phyloP scores from a whole-genome alignment of 1,140 invertebrate genomes.

The Argopecten irradians region DNA sequence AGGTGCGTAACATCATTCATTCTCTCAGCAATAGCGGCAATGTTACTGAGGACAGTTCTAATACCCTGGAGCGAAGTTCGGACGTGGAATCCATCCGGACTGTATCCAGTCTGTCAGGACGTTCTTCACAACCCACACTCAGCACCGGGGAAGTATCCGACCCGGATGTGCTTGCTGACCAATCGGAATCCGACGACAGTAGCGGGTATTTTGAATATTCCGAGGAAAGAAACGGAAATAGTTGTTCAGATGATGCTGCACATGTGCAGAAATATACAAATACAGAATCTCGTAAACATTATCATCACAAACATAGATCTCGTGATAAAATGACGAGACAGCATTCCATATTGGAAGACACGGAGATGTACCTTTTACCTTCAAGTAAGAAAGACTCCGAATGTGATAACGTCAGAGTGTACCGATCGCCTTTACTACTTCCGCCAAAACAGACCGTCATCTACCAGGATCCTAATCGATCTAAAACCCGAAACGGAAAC shows the following conservation, averaged over 20 bases:
- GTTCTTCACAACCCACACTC: conserved; percentile 49
- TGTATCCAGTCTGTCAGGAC: conserved; percentile 57
- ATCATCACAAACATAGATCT: neutral
- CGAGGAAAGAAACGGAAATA: conserved; percentile 41
- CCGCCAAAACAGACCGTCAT: conserved; percentile 49
- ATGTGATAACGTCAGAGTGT: conserved; percentile 35
- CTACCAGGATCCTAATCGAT: conserved; percentile 57
- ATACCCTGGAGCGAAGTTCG: conserved; percentile 32
- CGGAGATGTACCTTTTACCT: conserved; percentile 59
- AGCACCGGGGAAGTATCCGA: conserved; percentile 37
- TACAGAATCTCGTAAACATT: conserved; percentile 40
- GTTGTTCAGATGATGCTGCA: conserved; percentile 21
- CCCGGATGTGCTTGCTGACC: conserved; percentile 54
- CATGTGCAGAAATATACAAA: conserved; percentile 30
- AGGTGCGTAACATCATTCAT: conserved; percentile 60
- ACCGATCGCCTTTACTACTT: conserved; percentile 49
- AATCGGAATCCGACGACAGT: conserved; percentile 61
- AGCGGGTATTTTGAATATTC: conserved; percentile 61
- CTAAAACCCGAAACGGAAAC: conserved; percentile 45
- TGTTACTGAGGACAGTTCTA: conserved; percentile 25
- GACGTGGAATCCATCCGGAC: conserved; percentile 60
- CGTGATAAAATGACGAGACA: neutral
- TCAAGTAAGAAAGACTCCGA: conserved; percentile 44
- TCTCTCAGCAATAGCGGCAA: conserved; percentile 41
- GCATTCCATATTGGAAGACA: conserved; percentile 48